These are phyloP conservation scores for Chitala chitala DNA, from an alignment of 2,113 vertebrate species.

Conservation along the genomic window DNA sequence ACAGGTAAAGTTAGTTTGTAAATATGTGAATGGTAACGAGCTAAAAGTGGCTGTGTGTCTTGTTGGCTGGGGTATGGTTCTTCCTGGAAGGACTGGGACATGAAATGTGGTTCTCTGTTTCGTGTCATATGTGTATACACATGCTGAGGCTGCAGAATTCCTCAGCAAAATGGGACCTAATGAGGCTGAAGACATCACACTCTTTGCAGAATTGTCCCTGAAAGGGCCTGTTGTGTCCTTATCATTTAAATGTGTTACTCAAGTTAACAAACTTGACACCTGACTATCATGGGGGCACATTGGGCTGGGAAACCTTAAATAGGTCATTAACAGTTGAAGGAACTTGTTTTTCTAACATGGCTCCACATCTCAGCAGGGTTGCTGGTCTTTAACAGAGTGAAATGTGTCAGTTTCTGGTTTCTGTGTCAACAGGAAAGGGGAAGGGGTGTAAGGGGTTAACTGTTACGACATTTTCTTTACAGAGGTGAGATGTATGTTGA, in stretches of 20 bases:
- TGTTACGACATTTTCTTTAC: not conserved
- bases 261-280: slow-evolving; percentile 12
- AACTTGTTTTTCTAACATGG: not conserved
- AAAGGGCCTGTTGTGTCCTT: not conserved
- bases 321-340: slow-evolving; percentile 1
- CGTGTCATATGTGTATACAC: too few relatives aligned
- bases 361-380: not conserved
- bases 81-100: too few relatives aligned
- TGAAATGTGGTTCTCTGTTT: too few relatives aligned
- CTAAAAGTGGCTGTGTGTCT: too few relatives aligned
- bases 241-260: not conserved
- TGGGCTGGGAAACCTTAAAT: not conserved
- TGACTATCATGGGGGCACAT: not conserved
- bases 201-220: not conserved
- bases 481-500: too few relatives aligned
- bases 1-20: too few relatives aligned
- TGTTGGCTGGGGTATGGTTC: too few relatives aligned
- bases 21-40: too few relatives aligned
- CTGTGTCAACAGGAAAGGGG: not conserved
- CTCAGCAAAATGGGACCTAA: not conserved
- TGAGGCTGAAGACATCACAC: slow-evolving; percentile 13
- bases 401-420: not conserved
- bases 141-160: not conserved
- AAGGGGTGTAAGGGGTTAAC: not conserved
- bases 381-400: not conserved